Evolutionary conservation across 1,140 invertebrate genomes (phyloP), one percentile per base, ranked within the genome.

Genomic region (Asbolus verrucosus): DNA sequence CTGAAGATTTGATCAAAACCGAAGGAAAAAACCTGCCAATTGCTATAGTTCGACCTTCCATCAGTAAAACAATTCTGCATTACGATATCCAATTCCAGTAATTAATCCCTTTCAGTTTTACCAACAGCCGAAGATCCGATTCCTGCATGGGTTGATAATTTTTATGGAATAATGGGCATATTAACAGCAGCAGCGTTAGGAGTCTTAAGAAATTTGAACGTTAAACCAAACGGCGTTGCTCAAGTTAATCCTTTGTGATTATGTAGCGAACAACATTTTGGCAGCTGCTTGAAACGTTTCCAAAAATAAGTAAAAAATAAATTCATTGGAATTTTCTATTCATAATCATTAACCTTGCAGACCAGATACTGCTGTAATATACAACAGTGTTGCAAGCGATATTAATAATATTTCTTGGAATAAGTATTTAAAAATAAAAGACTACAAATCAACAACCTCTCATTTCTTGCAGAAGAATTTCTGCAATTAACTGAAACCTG

Each of bases 101-200:
- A 30, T n/a, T n/a, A 33, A 41, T 36, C 54, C 24, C 41, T 75
- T 77, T 9, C 78, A 86, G 91, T 94, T 60, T 87, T 91, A 38
- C 89, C 91, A 27, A 88, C 89, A 21, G 90, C 88, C 80, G 85
- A 87, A 71, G 91, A 94, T 77, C 87, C 87, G 39, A 76, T 86
- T 41, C 78, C 82, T 30, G 91, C 91, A 39, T 95, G 93, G 92
- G 91, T 92, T 60, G 92, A 95, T 80, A 94, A 94, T 82, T 85
- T 90, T 60, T 93, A 93, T 81, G 92, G 92, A 59, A 89, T 91
- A 54, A 90, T 88, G 76, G 91, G 86, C 60, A 79, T 87, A 24
- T 79, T 83, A 46, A 82, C 83, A 21, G 84, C 83, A 31, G 80
- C 82, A 41, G 86, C 86, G 15, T 86, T 87, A 76, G 92, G 92